phyloP scores from a whole-genome alignment of 1,140 invertebrate genomes.

The Venustaconcha ellipsiformis region DNA sequence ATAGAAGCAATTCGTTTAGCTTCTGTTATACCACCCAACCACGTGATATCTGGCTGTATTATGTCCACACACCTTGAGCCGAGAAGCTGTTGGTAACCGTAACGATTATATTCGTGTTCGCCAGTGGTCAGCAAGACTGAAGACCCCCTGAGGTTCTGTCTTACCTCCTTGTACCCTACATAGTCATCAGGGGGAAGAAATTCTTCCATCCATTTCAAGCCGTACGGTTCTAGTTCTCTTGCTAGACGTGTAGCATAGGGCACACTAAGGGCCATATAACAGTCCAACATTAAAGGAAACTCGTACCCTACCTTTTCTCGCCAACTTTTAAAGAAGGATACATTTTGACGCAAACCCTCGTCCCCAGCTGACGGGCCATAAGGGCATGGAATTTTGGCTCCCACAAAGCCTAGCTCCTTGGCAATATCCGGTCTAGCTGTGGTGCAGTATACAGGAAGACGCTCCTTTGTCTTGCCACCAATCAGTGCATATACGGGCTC shows the following conservation, averaged over 20 bases:
- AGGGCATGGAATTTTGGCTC: constrained; percentile 58
- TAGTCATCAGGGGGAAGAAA: constrained; percentile 62
- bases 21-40: constrained; percentile 63
- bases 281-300: constrained; percentile 60
- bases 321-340: constrained; percentile 56
- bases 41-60: constrained; percentile 64
- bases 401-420: constrained; percentile 61
- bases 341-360: constrained; percentile 58
- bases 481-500: constrained; percentile 60
- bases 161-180: constrained; percentile 56
- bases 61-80: constrained; percentile 60
- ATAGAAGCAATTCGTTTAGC: constrained; percentile 58
- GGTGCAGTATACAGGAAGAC: constrained; percentile 61
- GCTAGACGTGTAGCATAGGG: constrained; percentile 57
- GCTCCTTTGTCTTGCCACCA: constrained; percentile 62
- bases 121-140: constrained; percentile 58
- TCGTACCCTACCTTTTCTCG: constrained; percentile 58
- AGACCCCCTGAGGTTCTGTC: constrained; percentile 48
- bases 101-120: constrained; percentile 63
- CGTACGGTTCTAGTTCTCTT: constrained; percentile 50
- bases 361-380: constrained; percentile 60
- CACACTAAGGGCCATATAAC: constrained; percentile 61
- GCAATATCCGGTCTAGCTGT: constrained; percentile 58
- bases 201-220: constrained; percentile 65
- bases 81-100: constrained; percentile 59